Evolutionary conservation across 2,888 invertebrate genomes (phyloP), one percentile per base, ranked within the genome.

Genomic region (Panopea generosa): DNA sequence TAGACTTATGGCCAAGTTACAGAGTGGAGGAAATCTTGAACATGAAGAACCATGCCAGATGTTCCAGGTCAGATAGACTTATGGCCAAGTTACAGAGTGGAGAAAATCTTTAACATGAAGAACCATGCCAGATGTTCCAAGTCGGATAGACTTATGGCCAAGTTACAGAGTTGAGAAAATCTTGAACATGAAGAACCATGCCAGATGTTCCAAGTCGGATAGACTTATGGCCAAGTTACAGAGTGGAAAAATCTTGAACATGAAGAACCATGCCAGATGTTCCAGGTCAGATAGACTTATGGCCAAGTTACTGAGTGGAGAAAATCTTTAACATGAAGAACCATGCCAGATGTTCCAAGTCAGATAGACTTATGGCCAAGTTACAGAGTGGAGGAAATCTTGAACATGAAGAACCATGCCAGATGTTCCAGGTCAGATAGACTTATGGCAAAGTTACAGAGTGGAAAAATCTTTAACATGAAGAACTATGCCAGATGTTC

Each of bases 391-490:
- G 90, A 90, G 72, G 89, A 90, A 55, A 75, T 87, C 0, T 85
- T 82, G 18, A 88, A 89, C 75, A 83, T 86, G 59, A 84, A 87
- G 62, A 87, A 87, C 40, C 77, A 88, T 59, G 85, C 87, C n/a
- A n/a, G n/a, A n/a, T n/a, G n/a, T n/a, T n/a, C n/a, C n/a, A n/a
- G n/a, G n/a, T n/a, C n/a, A n/a, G n/a, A n/a, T n/a, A n/a, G n/a
- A n/a, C n/a, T n/a, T n/a, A n/a, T n/a, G n/a, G n/a, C n/a, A n/a
- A n/a, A n/a, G n/a, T n/a, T n/a, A 79, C 56, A 62, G 85, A 53
- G 85, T 90, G 47, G 90, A 90, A 90, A 90, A 55, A 75, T 87
- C 1, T 85, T 82, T 20, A 88, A 89, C 74, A 83, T 86, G 57
- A 84, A 87, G 61, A 87, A 87, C 40, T n/a, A n/a, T n/a, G n/a